Conservation (phyloP, 2,888 invertebrate genomes). For the Hofmannophila pseudospretella region DNA sequence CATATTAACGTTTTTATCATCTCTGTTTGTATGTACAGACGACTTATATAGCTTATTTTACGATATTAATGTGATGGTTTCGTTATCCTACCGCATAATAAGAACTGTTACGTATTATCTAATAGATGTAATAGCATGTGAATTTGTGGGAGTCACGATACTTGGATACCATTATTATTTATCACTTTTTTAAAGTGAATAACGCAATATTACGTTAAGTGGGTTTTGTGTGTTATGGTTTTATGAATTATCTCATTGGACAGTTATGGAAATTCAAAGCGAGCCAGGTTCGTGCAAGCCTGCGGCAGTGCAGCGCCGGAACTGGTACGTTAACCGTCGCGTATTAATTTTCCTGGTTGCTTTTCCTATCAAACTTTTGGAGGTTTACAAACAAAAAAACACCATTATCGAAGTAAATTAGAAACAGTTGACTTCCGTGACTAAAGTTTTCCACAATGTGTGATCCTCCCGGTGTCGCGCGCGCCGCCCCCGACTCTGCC, state of each 20-base stretch:
- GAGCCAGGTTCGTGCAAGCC: slow-evolving; percentile 29
- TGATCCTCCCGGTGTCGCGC: slow-evolving; percentile 57
- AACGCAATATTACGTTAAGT: slow-evolving; percentile 59
- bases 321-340: slow-evolving; percentile 31
- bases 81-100: slow-evolving; percentile 72
- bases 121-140: slow-evolving; percentile 58
- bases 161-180: slow-evolving; percentile 59
- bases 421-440: slow-evolving; percentile 63
- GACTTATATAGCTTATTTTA: slow-evolving; percentile 71
- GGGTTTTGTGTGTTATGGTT: slow-evolving; percentile 46
- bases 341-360: slow-evolving; percentile 51
- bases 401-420: slow-evolving; percentile 61
- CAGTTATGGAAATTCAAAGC: slow-evolving; percentile 59
- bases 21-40: slow-evolving; percentile 70
- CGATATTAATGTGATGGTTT: slow-evolving; percentile 73
- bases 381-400: slow-evolving; percentile 69
- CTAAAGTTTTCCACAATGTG: slow-evolving; percentile 53
- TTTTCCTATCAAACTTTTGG: slow-evolving; percentile 78
- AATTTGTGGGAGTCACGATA: slow-evolving; percentile 66
- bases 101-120: slow-evolving; percentile 67
- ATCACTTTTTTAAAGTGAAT: slow-evolving; percentile 48
- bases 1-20: slow-evolving; percentile 60
- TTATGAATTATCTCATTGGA: slow-evolving; percentile 60
- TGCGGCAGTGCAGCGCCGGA: slow-evolving; percentile 14
- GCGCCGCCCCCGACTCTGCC: slow-evolving; percentile 40